phyloP scores from a whole-genome alignment of 1,140 invertebrate genomes.

The Ctenoplectra terminalis region DNA sequence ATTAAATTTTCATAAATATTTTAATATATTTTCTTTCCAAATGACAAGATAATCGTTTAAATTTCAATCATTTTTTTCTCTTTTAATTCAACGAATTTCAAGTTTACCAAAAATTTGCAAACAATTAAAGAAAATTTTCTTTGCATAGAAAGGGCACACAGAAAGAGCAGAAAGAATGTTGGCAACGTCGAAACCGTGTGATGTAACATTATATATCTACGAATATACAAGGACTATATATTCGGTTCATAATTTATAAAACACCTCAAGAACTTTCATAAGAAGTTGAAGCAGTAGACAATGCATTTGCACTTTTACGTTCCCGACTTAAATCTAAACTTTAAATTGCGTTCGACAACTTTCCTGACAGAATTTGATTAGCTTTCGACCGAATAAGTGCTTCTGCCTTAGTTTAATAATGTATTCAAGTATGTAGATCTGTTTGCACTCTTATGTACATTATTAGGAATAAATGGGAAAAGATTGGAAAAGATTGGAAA shows the following conservation, averaged over 20 bases:
- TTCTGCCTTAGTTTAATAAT: slow-evolving; percentile 14
- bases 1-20: too few relatives aligned
- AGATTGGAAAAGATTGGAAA: neutral
- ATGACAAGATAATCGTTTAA: too few relatives aligned
- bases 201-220: too few relatives aligned
- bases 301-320: slow-evolving; percentile 30
- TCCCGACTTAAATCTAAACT: slow-evolving; percentile 16
- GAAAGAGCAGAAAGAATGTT: neutral
- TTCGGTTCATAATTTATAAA: slow-evolving; percentile 23
- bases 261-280: neutral
- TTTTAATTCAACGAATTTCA: too few relatives aligned
- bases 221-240: neutral
- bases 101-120: too few relatives aligned
- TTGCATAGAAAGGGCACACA: too few relatives aligned
- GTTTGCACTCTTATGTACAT: neutral
- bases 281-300: neutral
- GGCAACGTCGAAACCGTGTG: too few relatives aligned
- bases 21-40: too few relatives aligned
- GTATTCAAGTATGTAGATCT: neutral
- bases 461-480: neutral
- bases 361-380: slow-evolving; percentile 17
- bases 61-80: too few relatives aligned
- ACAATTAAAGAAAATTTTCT: too few relatives aligned
- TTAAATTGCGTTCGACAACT: slow-evolving; percentile 42
- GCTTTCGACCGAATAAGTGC: slow-evolving; percentile 2